Evolutionary conservation across 2,797 vertebrate species (phyloP), one percentile per base, ranked within the genome.

Genomic region (Channa striata): DNA sequence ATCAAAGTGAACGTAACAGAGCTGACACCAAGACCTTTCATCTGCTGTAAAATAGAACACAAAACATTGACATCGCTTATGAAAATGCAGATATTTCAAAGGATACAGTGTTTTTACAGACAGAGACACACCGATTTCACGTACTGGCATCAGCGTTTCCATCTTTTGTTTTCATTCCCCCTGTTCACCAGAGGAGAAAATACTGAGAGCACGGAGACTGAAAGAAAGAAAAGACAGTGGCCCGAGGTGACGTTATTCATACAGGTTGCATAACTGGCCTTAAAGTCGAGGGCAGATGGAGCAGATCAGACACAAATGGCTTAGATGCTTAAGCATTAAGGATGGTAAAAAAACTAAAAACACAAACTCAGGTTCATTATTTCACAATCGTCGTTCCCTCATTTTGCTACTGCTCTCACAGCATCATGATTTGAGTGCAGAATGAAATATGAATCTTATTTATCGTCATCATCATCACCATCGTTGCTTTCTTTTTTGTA

Each of bases 111-210:
- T 49, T 59, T 52, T 40, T 63, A 20, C 36, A 36, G n/a, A 43
- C 30, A 39, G 2, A 43, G 9, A 39, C 17, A 1, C 14, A 48
- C 37, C 19, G 1, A 0, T 9, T 49, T 42, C 10, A n/a, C 23
- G 39, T 16, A 0, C 36, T 6, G 30, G 14, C 36, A 57, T 68
- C 46, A 11, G 5, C 16, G 6, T 4, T 64, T 1, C 1, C 17
- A 61, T 67, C 58, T 71, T 61, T 61, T 72, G 66, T 80, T 89
- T 79, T 60, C 78, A 71, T 82, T 79, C 72, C 69, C 57, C 7
- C 37, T 20, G 52, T 0, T 69, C 30, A 71, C 2, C 13, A 37
- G 70, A 79, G 73, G 65, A 84, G 66, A 78, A 79, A 52, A 21
- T 0, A 42, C 25, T 12, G 52, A 37, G 30, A 57, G 36, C 20